Base-by-base conservation (phyloP, 2,888 invertebrate species). In the Tuta absoluta region DNA sequence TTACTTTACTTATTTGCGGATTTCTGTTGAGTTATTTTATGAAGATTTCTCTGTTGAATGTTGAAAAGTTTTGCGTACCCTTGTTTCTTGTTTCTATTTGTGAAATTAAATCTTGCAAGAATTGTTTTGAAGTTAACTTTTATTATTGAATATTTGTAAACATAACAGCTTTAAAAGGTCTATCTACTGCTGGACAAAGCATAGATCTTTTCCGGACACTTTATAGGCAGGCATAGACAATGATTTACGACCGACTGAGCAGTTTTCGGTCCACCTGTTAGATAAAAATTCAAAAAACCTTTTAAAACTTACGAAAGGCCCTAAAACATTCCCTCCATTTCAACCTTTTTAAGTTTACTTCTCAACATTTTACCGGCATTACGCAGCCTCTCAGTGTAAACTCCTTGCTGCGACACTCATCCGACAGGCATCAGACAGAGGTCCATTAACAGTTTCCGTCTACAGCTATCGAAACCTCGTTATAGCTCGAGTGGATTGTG, bases 361-460 rank as follows among this genome's bases (percentile, higher is more conserved):
- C 14, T 14, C 19, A 56, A 19, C 37, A 58, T 38, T 58, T 37
- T 19, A 19, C 37, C 58, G 17, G 51, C 51, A 51, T 51, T 56
- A 56, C 56, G 56, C 17, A 33, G n/a, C 53, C 56, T 17, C 56
- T 41, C 45, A 7, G 59, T 38, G 17, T 12, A 10, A 62, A 51
- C 28, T 53, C 63, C 70, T 75, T 71, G 70, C 70, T 68, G 70
- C 71, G 87, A 87, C 88, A 87, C 75, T 88, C 81, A 89, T 86
- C 88, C 81, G 89, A 87, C 89, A 86, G 83, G 78, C 81, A 78
- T 79, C 75, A 72, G n/a, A n/a, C n/a, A n/a, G 75, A 75, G 77
- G 74, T 72, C 89, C 87, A 88, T 88, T 89, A 88, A 82, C 80
- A 80, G 19, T 38, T n/a, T 19, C n/a, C 37, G 10, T 4, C 33